Evolutionary conservation across 37 sponge, comb jelly and placozoan species (phyloP).

Genomic region (Haliclona indistincta): DNA sequence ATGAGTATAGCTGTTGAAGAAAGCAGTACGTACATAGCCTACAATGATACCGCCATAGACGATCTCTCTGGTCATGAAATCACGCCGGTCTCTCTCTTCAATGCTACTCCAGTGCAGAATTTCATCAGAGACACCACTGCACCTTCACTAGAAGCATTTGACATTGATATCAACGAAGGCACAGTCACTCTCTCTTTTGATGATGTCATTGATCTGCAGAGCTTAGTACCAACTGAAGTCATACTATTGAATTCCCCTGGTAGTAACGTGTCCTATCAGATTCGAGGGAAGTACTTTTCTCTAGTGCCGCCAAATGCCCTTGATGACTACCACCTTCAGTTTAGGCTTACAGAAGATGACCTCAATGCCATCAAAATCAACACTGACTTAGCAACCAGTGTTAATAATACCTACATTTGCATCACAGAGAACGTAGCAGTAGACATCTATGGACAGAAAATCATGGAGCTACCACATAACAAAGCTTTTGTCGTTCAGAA

Average conservation of each 20-base stretch:
- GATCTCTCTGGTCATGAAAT: conserved; percentile 73
- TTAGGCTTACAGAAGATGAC: conserved; percentile 53
- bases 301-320: conserved; percentile 22
- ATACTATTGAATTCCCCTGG: conserved; percentile 30
- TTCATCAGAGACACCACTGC: conserved; percentile 68
- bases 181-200: conserved; percentile 70
- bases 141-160: conserved; percentile 58
- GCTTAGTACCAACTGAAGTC: conserved; percentile 45
- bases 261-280: conserved; percentile 56
- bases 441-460: conserved; percentile 71
- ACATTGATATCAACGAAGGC: conserved; percentile 65
- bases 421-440: conserved; percentile 34
- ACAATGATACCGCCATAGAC: conserved; percentile 41
- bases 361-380: conserved; percentile 75
- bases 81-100: conserved; percentile 51
- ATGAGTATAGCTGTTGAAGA: conserved; percentile 45
- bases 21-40: conserved; percentile 65
- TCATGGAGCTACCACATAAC: conserved; percentile 1
- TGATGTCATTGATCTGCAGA: conserved; percentile 73
- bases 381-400: conserved; percentile 63
- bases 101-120: conserved; percentile 41
- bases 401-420: conserved; percentile 48
- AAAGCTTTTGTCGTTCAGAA: conserved; percentile 33
- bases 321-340: conserved; percentile 55
- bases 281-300: conserved; percentile 42